Conservation (phyloP, 2,888 invertebrate genomes). For the Leistus spinibarbis region DNA sequence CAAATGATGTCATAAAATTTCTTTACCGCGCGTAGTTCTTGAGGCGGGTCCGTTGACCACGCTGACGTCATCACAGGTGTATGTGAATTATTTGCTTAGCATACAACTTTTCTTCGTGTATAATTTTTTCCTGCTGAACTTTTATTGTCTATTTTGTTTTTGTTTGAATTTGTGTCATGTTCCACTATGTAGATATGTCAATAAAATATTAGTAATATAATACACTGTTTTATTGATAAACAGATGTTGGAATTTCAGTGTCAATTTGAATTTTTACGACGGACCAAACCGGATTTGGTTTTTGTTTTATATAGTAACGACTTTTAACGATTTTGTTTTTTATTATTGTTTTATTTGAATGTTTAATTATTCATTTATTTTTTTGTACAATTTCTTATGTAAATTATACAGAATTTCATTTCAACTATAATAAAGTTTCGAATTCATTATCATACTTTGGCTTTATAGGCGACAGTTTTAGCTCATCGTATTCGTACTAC, state of each 20-base stretch:
- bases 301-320: not conserved
- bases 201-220: not conserved
- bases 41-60: conserved; percentile 30
- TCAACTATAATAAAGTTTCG: too few species aligned
- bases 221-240: not conserved
- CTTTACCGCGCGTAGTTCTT: not conserved
- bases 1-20: conserved; percentile 30
- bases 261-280: not conserved
- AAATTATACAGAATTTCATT: not conserved
- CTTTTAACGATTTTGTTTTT: not conserved
- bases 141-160: not conserved
- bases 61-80: conserved; percentile 36
- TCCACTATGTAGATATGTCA: not conserved
- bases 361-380: not conserved
- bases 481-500: too few species aligned
- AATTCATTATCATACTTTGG: too few species aligned
- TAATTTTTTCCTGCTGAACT: not conserved
- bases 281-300: not conserved
- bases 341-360: not conserved
- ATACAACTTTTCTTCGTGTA: not conserved
- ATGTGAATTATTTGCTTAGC: conserved; percentile 36
- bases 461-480: too few species aligned
- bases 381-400: not conserved
- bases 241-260: not conserved
- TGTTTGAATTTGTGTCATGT: not conserved